Evolutionary conservation across 1,140 invertebrate species (phyloP).

Genomic region (Bombus waltoni): DNA sequence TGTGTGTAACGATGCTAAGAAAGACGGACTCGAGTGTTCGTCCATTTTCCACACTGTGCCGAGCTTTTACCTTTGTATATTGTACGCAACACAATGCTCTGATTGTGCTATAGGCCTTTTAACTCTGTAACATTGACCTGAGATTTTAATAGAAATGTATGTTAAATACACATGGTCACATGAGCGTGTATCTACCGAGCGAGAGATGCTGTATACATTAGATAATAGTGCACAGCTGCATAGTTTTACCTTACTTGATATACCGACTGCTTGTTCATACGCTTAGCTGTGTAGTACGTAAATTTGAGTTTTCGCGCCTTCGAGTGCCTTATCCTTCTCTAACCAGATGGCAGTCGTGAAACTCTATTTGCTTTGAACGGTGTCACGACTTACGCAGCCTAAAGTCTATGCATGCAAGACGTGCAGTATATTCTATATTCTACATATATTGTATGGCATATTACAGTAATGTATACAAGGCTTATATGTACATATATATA

Average conservation of each 20-base stretch:
- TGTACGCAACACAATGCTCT: conserved; percentile 5
- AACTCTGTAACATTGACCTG: not conserved
- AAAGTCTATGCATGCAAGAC: conserved; percentile 41
- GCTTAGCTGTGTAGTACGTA: not conserved
- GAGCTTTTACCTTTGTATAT: conserved; percentile 18
- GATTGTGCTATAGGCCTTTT: not conserved
- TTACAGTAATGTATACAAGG: conserved; percentile 9
- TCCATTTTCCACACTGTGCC: not conserved
- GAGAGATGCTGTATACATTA: conserved; percentile 9
- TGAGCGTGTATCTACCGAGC: not conserved
- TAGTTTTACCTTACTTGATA: not conserved
- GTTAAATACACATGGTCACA: not conserved
- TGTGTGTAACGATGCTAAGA: not conserved
- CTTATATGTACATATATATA: not conserved
- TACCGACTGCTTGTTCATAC: not conserved
- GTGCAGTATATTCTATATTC: conserved; percentile 14
- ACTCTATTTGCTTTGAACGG: not conserved
- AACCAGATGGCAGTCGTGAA: conserved; percentile 45
- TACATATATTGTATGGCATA: conserved; percentile 24
- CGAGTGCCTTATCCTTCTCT: not conserved
- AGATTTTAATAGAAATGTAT: conserved; percentile 21
- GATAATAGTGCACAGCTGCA: conserved; percentile 7
- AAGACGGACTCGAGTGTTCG: not conserved
- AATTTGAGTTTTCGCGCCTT: conserved; percentile 50
- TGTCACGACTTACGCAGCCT: conserved; percentile 20